phyloP scores from a whole-genome alignment of 2,888 invertebrate genomes.

The Chymomyza procnemis region DNA sequence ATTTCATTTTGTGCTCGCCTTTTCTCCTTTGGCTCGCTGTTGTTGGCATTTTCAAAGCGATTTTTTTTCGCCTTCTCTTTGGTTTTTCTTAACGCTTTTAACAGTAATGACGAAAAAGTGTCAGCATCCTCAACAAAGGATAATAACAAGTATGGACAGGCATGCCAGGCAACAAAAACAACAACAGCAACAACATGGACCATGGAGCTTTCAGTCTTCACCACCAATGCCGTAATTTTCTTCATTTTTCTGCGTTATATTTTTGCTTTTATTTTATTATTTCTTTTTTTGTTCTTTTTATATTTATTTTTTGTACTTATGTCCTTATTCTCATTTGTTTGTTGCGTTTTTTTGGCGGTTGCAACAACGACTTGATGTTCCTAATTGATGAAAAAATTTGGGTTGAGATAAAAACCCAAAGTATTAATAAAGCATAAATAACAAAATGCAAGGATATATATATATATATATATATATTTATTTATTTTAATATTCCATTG shows the following conservation, averaged over 20 bases:
- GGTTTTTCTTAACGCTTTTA: slow-evolving; percentile 60
- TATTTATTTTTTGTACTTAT: neutral
- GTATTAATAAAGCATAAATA: slow-evolving; percentile 5
- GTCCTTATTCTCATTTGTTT: slow-evolving; percentile 6
- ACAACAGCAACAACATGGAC: slow-evolving; percentile 1
- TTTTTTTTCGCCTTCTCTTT: neutral
- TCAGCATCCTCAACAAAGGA: slow-evolving; percentile 74
- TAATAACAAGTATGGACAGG: slow-evolving; percentile 73
- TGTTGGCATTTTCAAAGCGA: slow-evolving; percentile 9
- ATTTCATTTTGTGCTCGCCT: neutral
- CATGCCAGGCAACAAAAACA: slow-evolving; percentile 27
- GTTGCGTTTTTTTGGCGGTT: slow-evolving; percentile 25
- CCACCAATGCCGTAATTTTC: slow-evolving; percentile 37
- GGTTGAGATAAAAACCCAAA: slow-evolving; percentile 52
- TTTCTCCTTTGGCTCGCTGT: slow-evolving; percentile 17
- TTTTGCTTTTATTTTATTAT: slow-evolving; percentile 13
- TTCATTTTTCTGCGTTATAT: slow-evolving; percentile 31
- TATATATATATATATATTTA: neutral
- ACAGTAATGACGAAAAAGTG: slow-evolving; percentile 76
- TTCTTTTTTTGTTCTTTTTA: slow-evolving; percentile 14
- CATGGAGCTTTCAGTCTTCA: neutral
- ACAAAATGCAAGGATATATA: neutral
- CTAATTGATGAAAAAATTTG: slow-evolving; percentile 73
- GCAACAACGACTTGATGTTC: slow-evolving; percentile 67
- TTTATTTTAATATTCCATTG: too few relatives aligned